Conservation (phyloP, 2,888 invertebrate genomes). For the Steromphala cineraria region DNA sequence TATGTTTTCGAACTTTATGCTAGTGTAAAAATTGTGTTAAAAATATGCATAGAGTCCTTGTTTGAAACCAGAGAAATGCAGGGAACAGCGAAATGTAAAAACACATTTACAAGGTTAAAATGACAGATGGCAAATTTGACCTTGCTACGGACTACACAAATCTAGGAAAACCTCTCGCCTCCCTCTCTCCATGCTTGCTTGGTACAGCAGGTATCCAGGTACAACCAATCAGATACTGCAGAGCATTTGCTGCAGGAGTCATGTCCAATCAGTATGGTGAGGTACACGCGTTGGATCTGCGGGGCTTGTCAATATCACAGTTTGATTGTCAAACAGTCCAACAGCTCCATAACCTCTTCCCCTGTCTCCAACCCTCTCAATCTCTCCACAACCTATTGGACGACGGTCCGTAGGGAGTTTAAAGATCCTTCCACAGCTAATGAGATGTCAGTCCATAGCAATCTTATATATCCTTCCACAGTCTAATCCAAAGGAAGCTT, state of each 20-base stretch:
- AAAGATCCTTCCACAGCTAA: too few species aligned
- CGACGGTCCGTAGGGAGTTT: too few species aligned
- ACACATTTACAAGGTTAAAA: constrained; percentile 18
- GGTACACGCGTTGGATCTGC: constrained; percentile 5
- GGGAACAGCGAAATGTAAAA: not conserved
- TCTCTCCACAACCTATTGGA: too few species aligned
- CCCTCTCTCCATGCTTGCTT: not conserved
- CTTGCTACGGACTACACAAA: constrained; percentile 14
- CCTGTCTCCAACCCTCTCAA: too few species aligned
- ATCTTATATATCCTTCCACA: too few species aligned
- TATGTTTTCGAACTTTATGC: not conserved
- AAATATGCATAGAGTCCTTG: constrained; percentile 16
- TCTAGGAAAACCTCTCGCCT: constrained; percentile 15
- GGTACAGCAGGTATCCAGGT: not conserved
- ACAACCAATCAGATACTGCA: constrained; percentile 5
- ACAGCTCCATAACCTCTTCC: not conserved
- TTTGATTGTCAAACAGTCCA: constrained; percentile 15
- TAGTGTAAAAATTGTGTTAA: constrained; percentile 16
- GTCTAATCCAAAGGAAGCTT: too few species aligned
- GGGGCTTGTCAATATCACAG: constrained; percentile 15
- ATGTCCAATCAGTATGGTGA: not conserved
- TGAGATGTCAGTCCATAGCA: too few species aligned
- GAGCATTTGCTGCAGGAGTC: constrained; percentile 8
- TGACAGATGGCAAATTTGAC: constrained; percentile 19
- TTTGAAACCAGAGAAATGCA: not conserved